Conservation (phyloP, 2,888 invertebrate genomes). For the Drosophila kambysellisi region DNA sequence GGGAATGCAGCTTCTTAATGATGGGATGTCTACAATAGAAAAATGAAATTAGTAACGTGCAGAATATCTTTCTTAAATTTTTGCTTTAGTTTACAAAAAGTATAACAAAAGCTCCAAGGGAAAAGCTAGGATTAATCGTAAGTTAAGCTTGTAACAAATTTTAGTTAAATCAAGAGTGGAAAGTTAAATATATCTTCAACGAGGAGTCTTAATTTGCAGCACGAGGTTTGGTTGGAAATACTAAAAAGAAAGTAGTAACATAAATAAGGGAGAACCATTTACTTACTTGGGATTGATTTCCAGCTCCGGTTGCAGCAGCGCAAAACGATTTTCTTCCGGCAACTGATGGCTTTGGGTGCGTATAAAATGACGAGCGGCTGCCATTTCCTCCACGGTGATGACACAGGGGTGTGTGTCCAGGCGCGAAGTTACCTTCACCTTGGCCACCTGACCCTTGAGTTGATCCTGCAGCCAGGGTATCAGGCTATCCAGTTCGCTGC, state of each 20-base stretch:
- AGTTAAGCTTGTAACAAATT: too few species aligned
- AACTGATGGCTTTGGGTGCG: conserved; percentile 93
- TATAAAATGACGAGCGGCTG: conserved; percentile 97
- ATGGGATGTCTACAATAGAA: conserved; percentile 90
- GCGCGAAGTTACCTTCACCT: conserved; percentile 93
- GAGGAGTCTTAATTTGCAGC: too few species aligned
- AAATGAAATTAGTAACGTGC: not conserved
- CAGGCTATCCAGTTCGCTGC: conserved; percentile 91
- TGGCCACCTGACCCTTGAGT: conserved; percentile 92
- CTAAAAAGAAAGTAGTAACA: not conserved
- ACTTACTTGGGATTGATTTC: conserved; percentile 96
- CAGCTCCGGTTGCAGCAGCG: conserved; percentile 94
- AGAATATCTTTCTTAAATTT: not conserved
- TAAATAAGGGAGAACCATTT: not conserved
- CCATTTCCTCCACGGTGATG: conserved; percentile 98
- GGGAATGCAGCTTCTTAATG: conserved; percentile 93
- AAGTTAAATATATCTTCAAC: too few species aligned
- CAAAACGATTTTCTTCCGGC: conserved; percentile 93
- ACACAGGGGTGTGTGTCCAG: conserved; percentile 97
- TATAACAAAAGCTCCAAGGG: not conserved
- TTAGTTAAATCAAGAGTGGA: too few species aligned
- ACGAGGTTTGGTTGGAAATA: too few species aligned
- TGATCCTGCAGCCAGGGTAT: conserved; percentile 91
- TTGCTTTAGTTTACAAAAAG: not conserved
- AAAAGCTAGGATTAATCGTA: too few species aligned